Evolutionary conservation across 2,888 invertebrate species (phyloP), one percentile per base, ranked within the genome.

Genomic region (Microdon myrmicae): DNA sequence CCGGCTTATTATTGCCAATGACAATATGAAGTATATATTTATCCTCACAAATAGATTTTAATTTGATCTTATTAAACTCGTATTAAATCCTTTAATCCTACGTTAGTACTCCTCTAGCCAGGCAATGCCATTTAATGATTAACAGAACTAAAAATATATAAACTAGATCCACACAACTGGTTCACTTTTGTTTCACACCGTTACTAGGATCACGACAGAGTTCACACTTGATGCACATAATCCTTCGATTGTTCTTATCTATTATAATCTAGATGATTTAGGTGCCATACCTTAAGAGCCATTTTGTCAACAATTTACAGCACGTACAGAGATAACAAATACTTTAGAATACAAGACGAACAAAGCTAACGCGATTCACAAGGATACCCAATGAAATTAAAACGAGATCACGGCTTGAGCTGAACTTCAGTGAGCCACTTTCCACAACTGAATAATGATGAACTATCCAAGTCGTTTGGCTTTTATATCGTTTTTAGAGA

Each of bases 371-470:
- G 23, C 10, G 20, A 32, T 28, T 8, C 48, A 49, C 48, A 38
- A 22, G 38, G 25, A 45, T 41, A 55, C 32, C 17, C 19, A 51
- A 12, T 37, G 22, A 26, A 23, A 48, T 23, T 41, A 44, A 56
- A 61, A 64, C 64, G 64, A 64, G 64, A 64, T 64, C 64, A 64
- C 64, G 56, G 45, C 53, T 64, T 64, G 64, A 64, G 64, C 64
- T 64, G 74, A 75, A 73, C 74, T 78, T 75, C 72, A 74, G 76
- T 73, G 72, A 74, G 73, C 75, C 76, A 77, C 76, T 77, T 76
- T 78, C 74, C 74, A 79, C 75, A 74, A 78, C 75, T 79, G 80
- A 80, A 78, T 79, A 77, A 79, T 79, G 72, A 75, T 72, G 74
- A 71, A 76, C 71, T 74, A 76, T 74, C 73, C 70, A 74, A 74